Base-by-base conservation (phyloP, 2,113 vertebrate species). In the Hippoglossus stenolepis region DNA sequence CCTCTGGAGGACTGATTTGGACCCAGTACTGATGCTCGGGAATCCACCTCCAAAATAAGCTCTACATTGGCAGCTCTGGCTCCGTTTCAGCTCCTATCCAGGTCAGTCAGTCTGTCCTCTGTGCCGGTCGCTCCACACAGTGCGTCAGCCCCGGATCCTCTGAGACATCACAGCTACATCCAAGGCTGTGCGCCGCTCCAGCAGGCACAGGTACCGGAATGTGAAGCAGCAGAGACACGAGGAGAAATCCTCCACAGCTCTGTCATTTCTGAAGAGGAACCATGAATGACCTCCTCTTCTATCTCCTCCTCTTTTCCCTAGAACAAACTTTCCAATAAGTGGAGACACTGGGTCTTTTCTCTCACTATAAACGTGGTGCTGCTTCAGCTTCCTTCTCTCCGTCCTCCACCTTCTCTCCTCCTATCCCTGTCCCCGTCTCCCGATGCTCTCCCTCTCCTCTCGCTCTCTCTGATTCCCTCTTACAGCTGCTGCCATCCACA, bases 401-500 rank as follows among this genome's bases (percentile, higher is more conserved):
- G 35, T 62, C 66, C 35, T 58, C 82, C 38, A 73, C 54, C 69
- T 59, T 45, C 65, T 73, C 70, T 82, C 75, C 65, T 80, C 81
- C 73, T 62, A 35, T 77, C 76, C 69, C 66, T 13, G 70, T 80
- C 60, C 60, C 77, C 45, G 77, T 65, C 79, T 80, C 82, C 76
- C 71, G 59, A 73, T 80, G 74, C 80, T 77, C 75, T 79, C 72
- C 54, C 60, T 85, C 74, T 58, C 58, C 63, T 85, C 72, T 58
- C 75, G 26, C 79, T 74, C 75, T 74, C 69, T 80, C 80, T 8
- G 58, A 71, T 70, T 85, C 76, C 38, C 63, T 77, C 77, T 66
- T 84, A 79, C 85, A 82, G 82, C 89, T 77, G 67, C 92, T 88
- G 87, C 82, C 88, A 90, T 94, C 89, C 87, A 85, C 89, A 71